Conservation (phyloP, 2,113 vertebrate genomes). For the Plecotus auritus region DNA sequence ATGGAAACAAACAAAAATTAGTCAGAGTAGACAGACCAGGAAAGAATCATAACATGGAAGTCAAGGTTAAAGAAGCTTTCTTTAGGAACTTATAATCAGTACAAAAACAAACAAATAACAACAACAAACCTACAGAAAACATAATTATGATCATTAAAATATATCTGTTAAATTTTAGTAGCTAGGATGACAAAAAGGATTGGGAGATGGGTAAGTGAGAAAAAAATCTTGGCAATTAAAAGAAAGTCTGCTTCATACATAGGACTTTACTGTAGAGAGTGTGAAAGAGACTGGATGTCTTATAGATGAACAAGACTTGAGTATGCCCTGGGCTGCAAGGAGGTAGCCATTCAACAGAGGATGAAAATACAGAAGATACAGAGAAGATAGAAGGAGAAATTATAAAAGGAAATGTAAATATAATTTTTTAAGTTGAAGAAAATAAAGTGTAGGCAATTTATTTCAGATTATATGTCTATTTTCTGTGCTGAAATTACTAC, state of each 20-base stretch:
- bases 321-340: neutral
- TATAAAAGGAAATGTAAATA: neutral
- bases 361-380: neutral
- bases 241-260: neutral
- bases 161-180: neutral
- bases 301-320: neutral
- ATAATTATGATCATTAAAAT: neutral
- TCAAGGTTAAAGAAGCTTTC: neutral
- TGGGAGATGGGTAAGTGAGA: neutral
- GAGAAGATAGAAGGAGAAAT: neutral
- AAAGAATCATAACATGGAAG: neutral
- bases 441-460: neutral
- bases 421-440: neutral
- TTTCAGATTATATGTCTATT: neutral
- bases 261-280: neutral
- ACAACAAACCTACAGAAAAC: neutral
- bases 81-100: neutral
- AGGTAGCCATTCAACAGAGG: neutral
- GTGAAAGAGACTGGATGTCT: neutral
- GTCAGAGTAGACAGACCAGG: neutral
- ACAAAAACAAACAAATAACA: neutral
- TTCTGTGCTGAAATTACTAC: neutral
- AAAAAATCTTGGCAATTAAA: neutral
- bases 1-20: neutral
- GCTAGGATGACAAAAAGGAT: neutral